A percentile compares a stretch with the other conserved stretches of the same genome.
Evolutionary conservation across 2,888 invertebrate species (phyloP).

Genomic region (Drosophila niveifrons): DNA sequence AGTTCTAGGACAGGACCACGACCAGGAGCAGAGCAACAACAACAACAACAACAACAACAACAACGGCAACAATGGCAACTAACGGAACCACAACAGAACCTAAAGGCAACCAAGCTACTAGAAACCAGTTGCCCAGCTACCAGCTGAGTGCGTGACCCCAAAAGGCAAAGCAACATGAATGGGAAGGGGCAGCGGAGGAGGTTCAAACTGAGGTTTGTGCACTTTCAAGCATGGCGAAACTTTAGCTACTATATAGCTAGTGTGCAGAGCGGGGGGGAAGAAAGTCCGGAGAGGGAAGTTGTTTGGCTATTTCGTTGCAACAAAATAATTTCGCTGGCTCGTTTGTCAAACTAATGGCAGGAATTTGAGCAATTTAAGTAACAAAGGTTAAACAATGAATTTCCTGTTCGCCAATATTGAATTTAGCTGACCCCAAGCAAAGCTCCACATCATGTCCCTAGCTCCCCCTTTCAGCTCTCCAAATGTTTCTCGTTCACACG

Average conservation of each 20-base stretch:
- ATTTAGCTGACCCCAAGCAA: slow-evolving; percentile 53
- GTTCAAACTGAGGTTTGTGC: slow-evolving; percentile 28
- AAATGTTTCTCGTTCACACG: no score
- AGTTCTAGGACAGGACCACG: slow-evolving; percentile 13
- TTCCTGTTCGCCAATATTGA: slow-evolving; percentile 75
- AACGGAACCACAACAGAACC: slow-evolving; percentile 61
- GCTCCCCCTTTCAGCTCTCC: slow-evolving; percentile 8
- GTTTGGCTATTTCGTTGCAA: slow-evolving; percentile 55
- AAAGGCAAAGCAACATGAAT: neutral
- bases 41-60: slow-evolving; percentile 23
- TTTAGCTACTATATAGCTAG: slow-evolving; percentile 47
- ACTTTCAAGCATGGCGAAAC: slow-evolving; percentile 51
- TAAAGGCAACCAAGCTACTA: slow-evolving; percentile 31
- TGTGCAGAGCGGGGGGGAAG: neutral
- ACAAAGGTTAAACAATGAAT: slow-evolving; percentile 82
- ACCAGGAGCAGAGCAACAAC: slow-evolving; percentile 7
- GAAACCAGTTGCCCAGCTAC: slow-evolving; percentile 8
- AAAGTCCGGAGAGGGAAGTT: neutral
- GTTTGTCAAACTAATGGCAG: slow-evolving; percentile 81
- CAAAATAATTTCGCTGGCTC: slow-evolving; percentile 79
- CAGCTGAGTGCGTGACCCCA: slow-evolving; percentile 53
- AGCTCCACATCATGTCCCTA: neutral
- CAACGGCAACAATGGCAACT: slow-evolving; percentile 19
- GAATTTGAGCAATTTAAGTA: slow-evolving; percentile 80
- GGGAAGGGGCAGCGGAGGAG: neutral